Percentiles rank a stretch among this genome's conserved stretches.
These are phyloP conservation scores for Spea multiplicata DNA, from an alignment of 2,113 vertebrate species.

Conservation along the genomic window DNA sequence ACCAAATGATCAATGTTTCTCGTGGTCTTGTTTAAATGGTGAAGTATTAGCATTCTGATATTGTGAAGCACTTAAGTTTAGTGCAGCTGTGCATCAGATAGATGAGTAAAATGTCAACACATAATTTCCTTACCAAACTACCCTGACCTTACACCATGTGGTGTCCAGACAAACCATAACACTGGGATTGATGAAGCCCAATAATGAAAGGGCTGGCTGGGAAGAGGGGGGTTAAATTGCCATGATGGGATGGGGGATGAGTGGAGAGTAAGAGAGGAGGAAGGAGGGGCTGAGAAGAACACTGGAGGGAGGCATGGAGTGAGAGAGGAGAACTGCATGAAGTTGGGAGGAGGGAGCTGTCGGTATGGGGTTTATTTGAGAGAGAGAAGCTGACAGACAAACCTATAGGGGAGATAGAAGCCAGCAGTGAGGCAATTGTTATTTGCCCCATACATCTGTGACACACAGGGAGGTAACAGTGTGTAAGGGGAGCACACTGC, in stretches of 20 bases:
- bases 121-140: background rate
- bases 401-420: constrained; percentile 3
- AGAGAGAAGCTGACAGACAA: constrained; percentile 29
- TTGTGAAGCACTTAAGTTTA: background rate
- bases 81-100: constrained; percentile 4
- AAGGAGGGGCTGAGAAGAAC: constrained; percentile 4
- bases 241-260: constrained; percentile 26
- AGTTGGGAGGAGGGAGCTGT: constrained; percentile 38
- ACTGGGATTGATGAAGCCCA: background rate
- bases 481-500: background rate
- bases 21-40: no score
- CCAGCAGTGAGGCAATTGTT: background rate
- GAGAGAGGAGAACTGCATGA: constrained; percentile 18
- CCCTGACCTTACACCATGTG: background rate
- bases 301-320: constrained; percentile 33
- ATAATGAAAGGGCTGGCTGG: background rate
- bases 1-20: no score
- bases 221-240: constrained; percentile 28
- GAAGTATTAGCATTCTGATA: no score
- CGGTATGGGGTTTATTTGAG: constrained; percentile 10
- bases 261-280: background rate
- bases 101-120: background rate
- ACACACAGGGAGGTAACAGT: background rate
- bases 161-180: background rate
- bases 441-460: background rate